Evolutionary conservation across 2,113 vertebrate species (phyloP).

Genomic region (Ariopsis seemanni): DNA sequence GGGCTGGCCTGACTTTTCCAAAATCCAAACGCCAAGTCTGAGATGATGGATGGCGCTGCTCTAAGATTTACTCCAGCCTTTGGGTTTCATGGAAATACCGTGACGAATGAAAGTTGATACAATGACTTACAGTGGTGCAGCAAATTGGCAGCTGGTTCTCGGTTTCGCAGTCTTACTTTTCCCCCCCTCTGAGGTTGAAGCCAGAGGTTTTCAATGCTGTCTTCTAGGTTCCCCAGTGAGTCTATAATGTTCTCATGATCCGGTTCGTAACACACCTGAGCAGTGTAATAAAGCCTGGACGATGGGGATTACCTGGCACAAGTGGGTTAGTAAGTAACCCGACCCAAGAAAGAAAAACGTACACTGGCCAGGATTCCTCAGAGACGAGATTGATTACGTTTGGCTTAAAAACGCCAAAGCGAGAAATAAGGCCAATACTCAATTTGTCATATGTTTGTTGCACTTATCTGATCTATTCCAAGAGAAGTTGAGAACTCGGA

Average conservation of each 20-base stretch:
- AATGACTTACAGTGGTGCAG: not conserved
- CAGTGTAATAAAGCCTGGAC: not conserved
- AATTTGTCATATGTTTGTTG: not conserved
- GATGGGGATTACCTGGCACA: not conserved
- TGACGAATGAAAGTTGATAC: not conserved
- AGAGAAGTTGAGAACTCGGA: conserved; percentile 2
- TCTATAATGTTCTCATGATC: not conserved
- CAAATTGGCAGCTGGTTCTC: not conserved
- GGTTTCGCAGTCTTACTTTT: not conserved
- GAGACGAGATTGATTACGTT: conserved; percentile 11
- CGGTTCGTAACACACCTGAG: not conserved
- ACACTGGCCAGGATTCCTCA: not conserved
- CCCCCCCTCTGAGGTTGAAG: not conserved
- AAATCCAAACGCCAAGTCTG: not conserved
- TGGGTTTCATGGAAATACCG: not conserved
- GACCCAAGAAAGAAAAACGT: not conserved
- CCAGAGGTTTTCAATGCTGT: not conserved
- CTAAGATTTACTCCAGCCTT: not conserved
- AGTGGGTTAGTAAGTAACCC: conserved; percentile 12
- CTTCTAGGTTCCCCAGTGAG: not conserved
- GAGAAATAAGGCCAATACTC: conserved; percentile 1
- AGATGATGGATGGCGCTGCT: not conserved
- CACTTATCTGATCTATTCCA: conserved; percentile 3
- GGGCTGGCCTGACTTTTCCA: not conserved
- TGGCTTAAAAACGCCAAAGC: not conserved